Percentiles rank a stretch among this genome's conserved stretches.
Evolutionary conservation across 2,888 invertebrate species (phyloP).

Genomic region (Ophraella communa): DNA sequence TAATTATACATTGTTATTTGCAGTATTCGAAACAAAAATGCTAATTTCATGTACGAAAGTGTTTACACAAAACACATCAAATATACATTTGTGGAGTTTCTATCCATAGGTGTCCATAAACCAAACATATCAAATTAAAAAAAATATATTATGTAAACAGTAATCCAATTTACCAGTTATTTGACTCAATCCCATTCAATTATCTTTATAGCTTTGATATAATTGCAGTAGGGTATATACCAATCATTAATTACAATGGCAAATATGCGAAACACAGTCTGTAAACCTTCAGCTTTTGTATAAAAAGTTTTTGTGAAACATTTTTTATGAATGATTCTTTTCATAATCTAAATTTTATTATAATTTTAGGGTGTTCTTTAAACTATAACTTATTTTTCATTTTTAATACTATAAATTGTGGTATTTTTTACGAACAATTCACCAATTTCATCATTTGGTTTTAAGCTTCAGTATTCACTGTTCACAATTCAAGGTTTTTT

Average conservation of each 20-base stretch:
- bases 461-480: too few species aligned
- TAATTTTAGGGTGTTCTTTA: too few species aligned
- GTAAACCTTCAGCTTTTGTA: too few species aligned
- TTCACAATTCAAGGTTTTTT: too few species aligned
- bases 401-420: too few species aligned
- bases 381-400: too few species aligned
- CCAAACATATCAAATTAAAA: neutral
- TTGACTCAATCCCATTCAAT: neutral
- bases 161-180: neutral
- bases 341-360: too few species aligned
- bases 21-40: neutral
- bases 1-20: neutral
- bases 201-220: neutral
- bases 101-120: neutral
- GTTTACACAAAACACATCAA: neutral
- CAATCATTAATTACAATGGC: neutral
- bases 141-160: neutral
- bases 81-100: neutral
- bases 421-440: too few species aligned
- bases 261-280: too few species aligned
- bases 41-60: neutral
- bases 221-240: neutral
- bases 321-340: too few species aligned
- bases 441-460: too few species aligned
- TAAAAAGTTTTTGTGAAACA: too few species aligned